Evolutionary conservation across 2,888 invertebrate genomes (phyloP).

Genomic region (Microdon myrmicae): DNA sequence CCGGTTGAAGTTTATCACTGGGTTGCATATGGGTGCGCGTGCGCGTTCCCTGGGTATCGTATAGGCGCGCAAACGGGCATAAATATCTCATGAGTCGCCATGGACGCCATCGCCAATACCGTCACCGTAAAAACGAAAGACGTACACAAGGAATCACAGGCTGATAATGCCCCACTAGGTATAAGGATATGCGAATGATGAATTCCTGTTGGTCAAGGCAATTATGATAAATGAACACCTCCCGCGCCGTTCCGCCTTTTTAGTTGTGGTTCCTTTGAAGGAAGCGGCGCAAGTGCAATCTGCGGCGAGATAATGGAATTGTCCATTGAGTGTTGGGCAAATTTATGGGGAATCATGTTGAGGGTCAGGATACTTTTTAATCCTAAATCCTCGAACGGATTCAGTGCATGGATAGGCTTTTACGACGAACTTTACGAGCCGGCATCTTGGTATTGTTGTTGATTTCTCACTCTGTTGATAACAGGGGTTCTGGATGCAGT

Average conservation of each 20-base stretch:
- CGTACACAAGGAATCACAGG: slow-evolving; percentile 23
- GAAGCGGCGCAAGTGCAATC: too few species aligned
- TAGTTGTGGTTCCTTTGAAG: too few species aligned
- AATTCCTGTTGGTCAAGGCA: slow-evolving; percentile 52
- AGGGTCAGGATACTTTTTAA: slow-evolving; percentile 8
- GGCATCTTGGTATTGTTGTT: slow-evolving; percentile 39
- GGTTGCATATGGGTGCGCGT: slow-evolving; percentile 46
- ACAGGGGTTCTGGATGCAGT: slow-evolving; percentile 15
- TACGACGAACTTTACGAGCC: slow-evolving; percentile 39
- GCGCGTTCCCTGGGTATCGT: slow-evolving; percentile 1
- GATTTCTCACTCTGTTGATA: slow-evolving; percentile 47
- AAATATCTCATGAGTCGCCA: slow-evolving; percentile 43
- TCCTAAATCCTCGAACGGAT: slow-evolving; percentile 16
- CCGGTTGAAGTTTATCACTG: slow-evolving; percentile 56
- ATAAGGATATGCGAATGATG: slow-evolving; percentile 51
- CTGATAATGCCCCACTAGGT: slow-evolving; percentile 5
- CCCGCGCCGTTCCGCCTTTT: too few species aligned
- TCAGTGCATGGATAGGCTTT: slow-evolving; percentile 10
- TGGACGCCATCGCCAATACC: slow-evolving; percentile 11
- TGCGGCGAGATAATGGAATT: slow-evolving; percentile 52
- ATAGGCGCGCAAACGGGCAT: slow-evolving; percentile 32
- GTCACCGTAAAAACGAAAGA: slow-evolving; percentile 36
- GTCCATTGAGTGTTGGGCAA: slow-evolving; percentile 31
- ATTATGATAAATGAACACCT: slow-evolving; percentile 53
- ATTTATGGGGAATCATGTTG: slow-evolving; percentile 38